Conservation (phyloP, 2,113 vertebrate species). For the Balaenoptera acutorostrata region DNA sequence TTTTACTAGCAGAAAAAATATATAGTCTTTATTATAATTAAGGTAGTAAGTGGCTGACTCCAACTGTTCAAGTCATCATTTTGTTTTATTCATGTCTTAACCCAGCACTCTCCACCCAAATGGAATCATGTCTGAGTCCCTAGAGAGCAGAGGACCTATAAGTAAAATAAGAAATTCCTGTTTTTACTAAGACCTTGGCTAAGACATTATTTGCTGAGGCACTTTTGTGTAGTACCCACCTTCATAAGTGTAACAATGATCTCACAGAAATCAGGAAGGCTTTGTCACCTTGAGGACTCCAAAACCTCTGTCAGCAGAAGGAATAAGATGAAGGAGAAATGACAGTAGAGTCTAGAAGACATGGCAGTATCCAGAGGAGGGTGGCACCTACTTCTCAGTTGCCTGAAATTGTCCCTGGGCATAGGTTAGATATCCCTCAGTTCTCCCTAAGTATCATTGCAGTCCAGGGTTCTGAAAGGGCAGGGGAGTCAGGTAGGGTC, state of each 20-base stretch:
- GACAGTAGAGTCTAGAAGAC: background rate
- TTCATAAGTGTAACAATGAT: background rate
- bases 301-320: background rate
- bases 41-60: background rate
- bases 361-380: background rate
- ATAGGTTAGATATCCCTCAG: background rate
- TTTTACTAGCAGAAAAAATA: background rate
- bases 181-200: background rate
- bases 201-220: background rate
- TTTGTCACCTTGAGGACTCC: background rate
- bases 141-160: background rate
- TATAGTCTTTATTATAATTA: background rate
- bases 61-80: background rate
- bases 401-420: background rate
- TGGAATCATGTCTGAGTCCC: background rate
- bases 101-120: background rate
- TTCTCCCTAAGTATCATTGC: background rate
- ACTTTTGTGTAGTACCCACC: background rate
- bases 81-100: background rate
- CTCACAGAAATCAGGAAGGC: background rate
- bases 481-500: background rate
- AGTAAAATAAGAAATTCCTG: background rate
- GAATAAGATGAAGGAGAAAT: background rate
- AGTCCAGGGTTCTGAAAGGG: background rate
- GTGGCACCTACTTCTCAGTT: background rate